Evolutionary conservation across 2,888 invertebrate species (phyloP).

Genomic region (Drosophila paracracens): DNA sequence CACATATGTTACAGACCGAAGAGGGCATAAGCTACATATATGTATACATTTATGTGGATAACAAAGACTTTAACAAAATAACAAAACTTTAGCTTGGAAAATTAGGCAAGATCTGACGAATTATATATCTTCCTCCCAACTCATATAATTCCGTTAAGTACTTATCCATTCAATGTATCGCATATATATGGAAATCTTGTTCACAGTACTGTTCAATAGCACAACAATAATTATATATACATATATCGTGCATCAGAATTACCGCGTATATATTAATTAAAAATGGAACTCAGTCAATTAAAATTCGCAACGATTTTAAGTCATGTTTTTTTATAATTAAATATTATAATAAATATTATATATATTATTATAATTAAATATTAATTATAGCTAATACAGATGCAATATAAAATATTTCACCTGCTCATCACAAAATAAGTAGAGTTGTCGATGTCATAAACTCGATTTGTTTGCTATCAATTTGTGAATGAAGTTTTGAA

Average conservation of each 20-base stretch:
- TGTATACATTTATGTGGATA: no score
- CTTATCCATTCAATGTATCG: not conserved
- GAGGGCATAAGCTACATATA: no score
- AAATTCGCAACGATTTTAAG: not conserved
- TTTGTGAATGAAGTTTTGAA: not conserved
- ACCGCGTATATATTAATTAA: not conserved
- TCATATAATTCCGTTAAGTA: not conserved
- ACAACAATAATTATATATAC: not conserved
- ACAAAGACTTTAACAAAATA: no score
- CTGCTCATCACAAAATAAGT: not conserved
- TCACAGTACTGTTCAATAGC: not conserved
- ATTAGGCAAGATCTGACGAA: not conserved
- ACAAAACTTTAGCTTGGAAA: not conserved
- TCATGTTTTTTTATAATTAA: not conserved
- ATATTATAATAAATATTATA: no score
- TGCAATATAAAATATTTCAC: not conserved
- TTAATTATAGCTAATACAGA: not conserved
- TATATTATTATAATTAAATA: not conserved
- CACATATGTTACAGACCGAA: not conserved
- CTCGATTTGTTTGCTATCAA: not conserved
- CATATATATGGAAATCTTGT: not conserved
- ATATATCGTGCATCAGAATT: accelerated
- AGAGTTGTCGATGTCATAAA: not conserved
- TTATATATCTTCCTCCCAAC: not conserved
- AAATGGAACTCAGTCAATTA: not conserved